A percentile compares a stretch with the other conserved stretches of the same genome.
Evolutionary conservation across 2,113 vertebrate genomes (phyloP).

Genomic region (Octodon degus): DNA sequence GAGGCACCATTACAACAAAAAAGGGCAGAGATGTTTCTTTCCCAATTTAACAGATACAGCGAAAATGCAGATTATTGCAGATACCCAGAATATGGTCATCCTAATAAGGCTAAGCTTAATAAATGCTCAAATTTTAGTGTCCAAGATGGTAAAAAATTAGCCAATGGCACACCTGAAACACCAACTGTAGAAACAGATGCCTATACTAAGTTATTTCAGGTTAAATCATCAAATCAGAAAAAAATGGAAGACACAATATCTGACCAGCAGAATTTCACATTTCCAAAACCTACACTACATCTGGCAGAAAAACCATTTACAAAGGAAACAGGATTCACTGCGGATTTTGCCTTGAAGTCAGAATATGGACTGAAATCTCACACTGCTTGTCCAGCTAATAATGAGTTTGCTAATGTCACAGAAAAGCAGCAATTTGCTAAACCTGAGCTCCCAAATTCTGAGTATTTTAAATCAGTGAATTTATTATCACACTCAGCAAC

Average conservation of each 20-base stretch:
- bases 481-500: slow-evolving; percentile 79
- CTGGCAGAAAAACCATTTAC: slow-evolving; percentile 85
- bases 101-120: slow-evolving; percentile 84
- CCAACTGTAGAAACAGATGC: slow-evolving; percentile 83
- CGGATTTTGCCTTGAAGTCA: slow-evolving; percentile 86
- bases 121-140: slow-evolving; percentile 83
- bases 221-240: slow-evolving; percentile 86
- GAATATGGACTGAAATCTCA: slow-evolving; percentile 86
- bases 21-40: slow-evolving; percentile 81
- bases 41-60: slow-evolving; percentile 84
- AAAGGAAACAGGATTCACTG: slow-evolving; percentile 84
- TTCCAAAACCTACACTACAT: slow-evolving; percentile 83
- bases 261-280: slow-evolving; percentile 85
- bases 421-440: slow-evolving; percentile 87
- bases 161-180: slow-evolving; percentile 83
- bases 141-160: slow-evolving; percentile 85
- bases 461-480: slow-evolving; percentile 85
- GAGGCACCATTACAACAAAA: slow-evolving; percentile 85
- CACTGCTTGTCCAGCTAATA: slow-evolving; percentile 79
- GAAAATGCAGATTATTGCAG: slow-evolving; percentile 84
- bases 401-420: slow-evolving; percentile 81
- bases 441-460: slow-evolving; percentile 82
- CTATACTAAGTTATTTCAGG: slow-evolving; percentile 86
- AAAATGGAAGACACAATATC: slow-evolving; percentile 85
- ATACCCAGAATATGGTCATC: slow-evolving; percentile 84